These are phyloP conservation scores for Thalassarche chlororhynchos DNA, from an alignment of 2,113 vertebrate species.

Conservation along the genomic window DNA sequence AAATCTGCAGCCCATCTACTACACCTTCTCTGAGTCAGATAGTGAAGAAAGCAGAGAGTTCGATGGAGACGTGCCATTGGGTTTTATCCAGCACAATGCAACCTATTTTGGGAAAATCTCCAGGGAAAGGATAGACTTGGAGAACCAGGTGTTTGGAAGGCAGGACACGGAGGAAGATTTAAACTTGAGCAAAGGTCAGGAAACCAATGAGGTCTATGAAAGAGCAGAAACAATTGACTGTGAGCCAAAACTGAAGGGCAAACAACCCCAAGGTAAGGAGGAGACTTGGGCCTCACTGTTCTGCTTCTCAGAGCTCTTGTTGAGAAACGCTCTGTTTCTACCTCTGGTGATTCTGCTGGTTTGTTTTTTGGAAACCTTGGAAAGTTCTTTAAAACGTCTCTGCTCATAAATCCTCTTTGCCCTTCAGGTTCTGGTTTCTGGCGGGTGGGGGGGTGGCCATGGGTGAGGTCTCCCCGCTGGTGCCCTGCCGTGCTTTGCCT, in stretches of 20 bases:
- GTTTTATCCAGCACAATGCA: slow-evolving; percentile 77
- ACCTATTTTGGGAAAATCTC: slow-evolving; percentile 74
- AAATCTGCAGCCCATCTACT: slow-evolving; percentile 81
- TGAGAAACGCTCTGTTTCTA: slow-evolving; percentile 43
- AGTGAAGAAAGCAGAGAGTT: slow-evolving; percentile 78
- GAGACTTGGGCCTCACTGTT: slow-evolving; percentile 15
- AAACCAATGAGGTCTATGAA: slow-evolving; percentile 94
- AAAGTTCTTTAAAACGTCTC: slow-evolving; percentile 39
- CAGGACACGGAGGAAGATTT: slow-evolving; percentile 51
- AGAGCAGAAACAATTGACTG: slow-evolving; percentile 81
- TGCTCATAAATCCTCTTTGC: slow-evolving; percentile 54
- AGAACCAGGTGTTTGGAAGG: slow-evolving; percentile 66
- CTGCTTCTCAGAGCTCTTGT: slow-evolving; percentile 49
- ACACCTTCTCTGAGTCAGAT: slow-evolving; percentile 80
- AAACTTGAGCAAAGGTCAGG: slow-evolving; percentile 80
- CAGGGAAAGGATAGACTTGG: slow-evolving; percentile 66
- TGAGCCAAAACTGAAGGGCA: slow-evolving; percentile 74
- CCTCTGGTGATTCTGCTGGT: slow-evolving; percentile 28
- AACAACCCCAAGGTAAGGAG: slow-evolving; percentile 81
- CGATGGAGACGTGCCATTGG: slow-evolving; percentile 55
- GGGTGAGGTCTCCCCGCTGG: not conserved
- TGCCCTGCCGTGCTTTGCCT: slow-evolving; percentile 11
- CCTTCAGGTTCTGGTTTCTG: slow-evolving; percentile 67
- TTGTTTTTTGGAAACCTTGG: slow-evolving; percentile 41
- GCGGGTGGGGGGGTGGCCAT: not conserved